Percentiles rank a stretch among this genome's conserved stretches.
phyloP scores from a whole-genome alignment of 2,797 vertebrate species.

The Lepus oiostolus region DNA sequence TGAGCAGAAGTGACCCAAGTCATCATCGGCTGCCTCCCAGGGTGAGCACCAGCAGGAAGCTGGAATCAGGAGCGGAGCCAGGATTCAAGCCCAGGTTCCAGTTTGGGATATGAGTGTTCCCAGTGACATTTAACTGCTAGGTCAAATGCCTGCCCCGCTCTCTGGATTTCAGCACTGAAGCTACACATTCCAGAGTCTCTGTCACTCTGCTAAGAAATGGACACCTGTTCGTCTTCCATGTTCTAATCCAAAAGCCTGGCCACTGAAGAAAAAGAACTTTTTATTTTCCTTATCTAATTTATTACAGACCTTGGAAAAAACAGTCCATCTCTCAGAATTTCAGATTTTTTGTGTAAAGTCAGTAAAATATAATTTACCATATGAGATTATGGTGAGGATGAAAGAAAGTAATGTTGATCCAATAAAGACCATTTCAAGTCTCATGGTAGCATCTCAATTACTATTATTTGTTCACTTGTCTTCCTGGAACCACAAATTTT shows the following conservation, averaged over 20 bases:
- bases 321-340: neutral
- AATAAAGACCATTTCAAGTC: neutral
- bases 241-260: neutral
- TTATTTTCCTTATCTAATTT: neutral
- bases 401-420: neutral
- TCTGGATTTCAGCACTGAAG: neutral
- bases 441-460: neutral
- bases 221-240: neutral
- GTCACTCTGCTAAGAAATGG: neutral
- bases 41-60: too few species aligned
- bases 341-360: neutral
- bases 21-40: too few species aligned
- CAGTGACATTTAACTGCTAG: too few species aligned
- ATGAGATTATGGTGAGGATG: neutral
- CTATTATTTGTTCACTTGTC: neutral
- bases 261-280: neutral
- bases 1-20: too few species aligned
- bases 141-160: too few species aligned
- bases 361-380: neutral
- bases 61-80: too few species aligned
- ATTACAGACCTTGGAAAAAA: neutral
- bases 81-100: too few species aligned
- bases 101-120: too few species aligned
- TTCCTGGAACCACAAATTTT: neutral
- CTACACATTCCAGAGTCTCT: neutral